Percentiles rank a stretch among this genome's conserved stretches.
These are phyloP conservation scores for Perodicticus potto DNA, from an alignment of 2,797 vertebrate species.

Conservation along the genomic window DNA sequence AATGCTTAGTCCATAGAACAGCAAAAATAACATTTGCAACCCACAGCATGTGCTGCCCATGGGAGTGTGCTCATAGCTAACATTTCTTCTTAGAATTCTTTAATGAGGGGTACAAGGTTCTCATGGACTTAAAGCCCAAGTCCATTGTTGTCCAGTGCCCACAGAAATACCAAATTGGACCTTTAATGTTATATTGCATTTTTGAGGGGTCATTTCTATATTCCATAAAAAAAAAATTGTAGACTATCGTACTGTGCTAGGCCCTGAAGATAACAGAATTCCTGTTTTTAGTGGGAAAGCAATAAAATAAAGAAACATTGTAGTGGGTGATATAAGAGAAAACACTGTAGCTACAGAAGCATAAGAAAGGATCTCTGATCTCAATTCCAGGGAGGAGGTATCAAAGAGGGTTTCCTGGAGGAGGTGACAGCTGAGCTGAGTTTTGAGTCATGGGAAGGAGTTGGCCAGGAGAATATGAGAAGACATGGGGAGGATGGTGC, in stretches of 20 bases:
- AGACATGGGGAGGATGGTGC: not conserved
- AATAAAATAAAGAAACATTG: conserved; percentile 21
- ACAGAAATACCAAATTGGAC: not conserved
- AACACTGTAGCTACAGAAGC: not conserved
- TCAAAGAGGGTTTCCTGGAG: conserved; percentile 42
- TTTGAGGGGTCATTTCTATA: not conserved
- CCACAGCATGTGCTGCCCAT: not conserved
- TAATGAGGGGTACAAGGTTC: not conserved
- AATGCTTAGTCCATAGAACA: not conserved
- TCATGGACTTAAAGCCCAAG: conserved; percentile 22
- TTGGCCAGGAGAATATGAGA: not conserved
- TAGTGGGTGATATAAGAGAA: not conserved
- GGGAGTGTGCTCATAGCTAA: not conserved
- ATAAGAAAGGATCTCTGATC: not conserved
- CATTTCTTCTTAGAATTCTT: conserved; percentile 30
- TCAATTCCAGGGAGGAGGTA: not conserved
- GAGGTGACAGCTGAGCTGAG: not conserved
- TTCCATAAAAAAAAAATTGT: conserved; percentile 41
- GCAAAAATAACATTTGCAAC: not conserved
- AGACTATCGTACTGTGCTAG: not conserved
- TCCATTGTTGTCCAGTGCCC: not conserved
- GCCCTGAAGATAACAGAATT: conserved; percentile 7
- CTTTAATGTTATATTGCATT: not conserved
- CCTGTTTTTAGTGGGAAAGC: not conserved
- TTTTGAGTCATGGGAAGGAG: not conserved